phyloP scores from a whole-genome alignment of 2,797 vertebrate species.

The Rhyacichthys aspro region DNA sequence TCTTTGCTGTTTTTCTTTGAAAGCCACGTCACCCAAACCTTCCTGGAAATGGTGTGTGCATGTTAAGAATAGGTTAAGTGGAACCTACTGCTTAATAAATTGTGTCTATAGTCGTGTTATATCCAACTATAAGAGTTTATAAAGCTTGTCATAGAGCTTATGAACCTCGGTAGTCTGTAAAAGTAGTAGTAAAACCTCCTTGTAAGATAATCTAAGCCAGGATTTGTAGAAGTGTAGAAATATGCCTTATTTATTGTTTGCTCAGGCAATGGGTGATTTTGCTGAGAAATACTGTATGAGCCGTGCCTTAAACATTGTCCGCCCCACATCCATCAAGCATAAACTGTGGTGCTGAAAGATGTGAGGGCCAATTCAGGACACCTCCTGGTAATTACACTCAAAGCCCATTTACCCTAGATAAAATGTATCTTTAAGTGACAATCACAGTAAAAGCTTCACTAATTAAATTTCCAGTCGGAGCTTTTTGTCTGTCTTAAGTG shows the following conservation, averaged over 20 bases:
- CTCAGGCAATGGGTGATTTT: slow-evolving; percentile 18
- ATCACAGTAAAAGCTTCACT: slow-evolving; percentile 9
- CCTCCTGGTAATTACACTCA: neutral
- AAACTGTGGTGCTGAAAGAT: neutral
- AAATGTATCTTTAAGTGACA: slow-evolving; percentile 9
- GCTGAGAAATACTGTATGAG: slow-evolving; percentile 27
- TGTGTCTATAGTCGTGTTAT: too few species aligned
- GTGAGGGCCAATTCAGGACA: slow-evolving; percentile 9
- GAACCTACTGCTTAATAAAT: neutral
- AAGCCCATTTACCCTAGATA: neutral
- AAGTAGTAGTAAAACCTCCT: neutral
- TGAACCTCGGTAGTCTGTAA: neutral
- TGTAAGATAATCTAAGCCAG: too few species aligned
- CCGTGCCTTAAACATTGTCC: slow-evolving; percentile 3
- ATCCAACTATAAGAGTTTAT: neutral
- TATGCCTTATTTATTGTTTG: too few species aligned
- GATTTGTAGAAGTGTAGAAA: too few species aligned
- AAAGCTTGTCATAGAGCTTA: neutral
- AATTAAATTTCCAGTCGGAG: neutral
- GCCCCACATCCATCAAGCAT: neutral
- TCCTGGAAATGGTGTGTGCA: too few species aligned
- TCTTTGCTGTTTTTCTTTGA: too few species aligned
- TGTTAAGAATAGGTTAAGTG: neutral
- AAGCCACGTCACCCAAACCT: too few species aligned
- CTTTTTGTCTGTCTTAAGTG: neutral